Conservation (phyloP, 1,140 invertebrate genomes). For the Cepaea nemoralis region DNA sequence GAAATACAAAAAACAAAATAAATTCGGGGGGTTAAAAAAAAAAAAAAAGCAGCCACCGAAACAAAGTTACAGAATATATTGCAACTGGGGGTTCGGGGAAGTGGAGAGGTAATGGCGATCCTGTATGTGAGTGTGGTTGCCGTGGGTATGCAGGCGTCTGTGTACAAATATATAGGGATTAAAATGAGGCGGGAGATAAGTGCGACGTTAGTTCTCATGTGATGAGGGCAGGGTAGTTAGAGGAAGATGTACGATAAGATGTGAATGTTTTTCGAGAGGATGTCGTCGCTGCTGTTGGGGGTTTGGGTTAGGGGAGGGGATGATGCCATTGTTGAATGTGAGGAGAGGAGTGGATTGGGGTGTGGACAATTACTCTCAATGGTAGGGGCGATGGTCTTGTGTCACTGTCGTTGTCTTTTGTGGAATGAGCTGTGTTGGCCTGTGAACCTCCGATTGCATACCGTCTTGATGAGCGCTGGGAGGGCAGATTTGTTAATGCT, state of each 20-base stretch:
- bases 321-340: too few species aligned
- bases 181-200: not conserved
- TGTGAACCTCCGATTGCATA: conserved; percentile 12
- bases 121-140: too few species aligned
- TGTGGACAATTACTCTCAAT: conserved; percentile 14
- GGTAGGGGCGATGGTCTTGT: conserved; percentile 28
- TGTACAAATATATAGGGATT: not conserved
- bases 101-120: not conserved
- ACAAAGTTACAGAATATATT: not conserved
- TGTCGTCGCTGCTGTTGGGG: too few species aligned
- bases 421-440: conserved; percentile 12
- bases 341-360: conserved; percentile 25
- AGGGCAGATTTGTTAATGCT: too few species aligned
- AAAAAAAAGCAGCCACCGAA: not conserved
- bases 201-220: not conserved
- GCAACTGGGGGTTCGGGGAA: not conserved
- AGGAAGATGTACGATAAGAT: conserved; percentile 18
- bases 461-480: conserved; percentile 11
- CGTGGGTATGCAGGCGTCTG: too few species aligned
- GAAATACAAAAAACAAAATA: not conserved
- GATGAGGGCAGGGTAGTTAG: not conserved
- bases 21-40: too few species aligned
- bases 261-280: conserved; percentile 20
- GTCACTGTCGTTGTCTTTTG: not conserved
- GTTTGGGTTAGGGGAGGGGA: too few species aligned